Evolutionary conservation across 2,113 vertebrate genomes (phyloP).

Genomic region (Heterochromis multidens): DNA sequence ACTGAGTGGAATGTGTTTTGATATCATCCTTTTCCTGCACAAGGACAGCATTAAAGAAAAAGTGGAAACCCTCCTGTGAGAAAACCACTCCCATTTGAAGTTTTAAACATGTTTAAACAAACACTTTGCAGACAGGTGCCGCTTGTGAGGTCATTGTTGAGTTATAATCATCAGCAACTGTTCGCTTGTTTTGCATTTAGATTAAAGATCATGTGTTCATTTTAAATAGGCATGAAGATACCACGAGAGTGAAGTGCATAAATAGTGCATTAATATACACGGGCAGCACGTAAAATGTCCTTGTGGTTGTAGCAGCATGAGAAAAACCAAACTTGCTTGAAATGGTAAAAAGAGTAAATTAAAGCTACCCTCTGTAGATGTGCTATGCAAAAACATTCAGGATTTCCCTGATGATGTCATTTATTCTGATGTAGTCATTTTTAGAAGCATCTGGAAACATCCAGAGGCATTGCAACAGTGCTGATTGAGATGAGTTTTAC

Average conservation of each 20-base stretch:
- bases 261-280: not conserved
- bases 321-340: too few species aligned
- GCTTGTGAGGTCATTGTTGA: not conserved
- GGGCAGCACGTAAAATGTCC: not conserved
- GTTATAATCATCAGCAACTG: not conserved
- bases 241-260: not conserved
- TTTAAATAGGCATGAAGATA: not conserved
- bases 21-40: not conserved
- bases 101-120: not conserved
- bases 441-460: slow-evolving; percentile 1
- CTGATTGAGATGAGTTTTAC: not conserved
- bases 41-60: not conserved
- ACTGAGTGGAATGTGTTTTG: not conserved
- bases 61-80: slow-evolving; percentile 7
- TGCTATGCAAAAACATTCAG: too few species aligned
- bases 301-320: not conserved
- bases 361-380: too few species aligned
- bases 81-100: not conserved
- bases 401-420: not conserved
- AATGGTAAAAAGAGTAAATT: too few species aligned
- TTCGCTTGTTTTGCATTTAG: not conserved
- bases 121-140: not conserved
- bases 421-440: not conserved
- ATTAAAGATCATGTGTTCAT: not conserved
- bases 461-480: too few species aligned